These are phyloP conservation scores for Neofelis nebulosa DNA, from an alignment of 2,113 vertebrate species.

Conservation along the genomic window DNA sequence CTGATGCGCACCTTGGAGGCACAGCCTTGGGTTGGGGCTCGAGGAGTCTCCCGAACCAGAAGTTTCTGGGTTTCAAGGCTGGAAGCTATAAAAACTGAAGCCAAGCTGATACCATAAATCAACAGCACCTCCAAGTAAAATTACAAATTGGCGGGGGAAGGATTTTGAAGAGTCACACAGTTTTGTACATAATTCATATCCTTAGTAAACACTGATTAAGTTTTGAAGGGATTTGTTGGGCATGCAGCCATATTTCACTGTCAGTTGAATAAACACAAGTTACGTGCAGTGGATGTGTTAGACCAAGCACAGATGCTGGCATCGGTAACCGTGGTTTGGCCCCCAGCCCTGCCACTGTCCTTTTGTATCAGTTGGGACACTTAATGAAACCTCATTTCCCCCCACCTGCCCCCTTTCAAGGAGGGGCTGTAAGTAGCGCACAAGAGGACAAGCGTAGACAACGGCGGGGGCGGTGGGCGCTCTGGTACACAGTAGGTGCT, in stretches of 20 bases:
- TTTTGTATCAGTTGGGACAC: not conserved
- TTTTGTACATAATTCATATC: accelerated
- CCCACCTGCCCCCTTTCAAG: no score
- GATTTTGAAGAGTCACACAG: accelerated
- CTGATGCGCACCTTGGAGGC: accelerated
- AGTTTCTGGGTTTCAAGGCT: not conserved
- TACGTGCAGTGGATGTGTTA: accelerated
- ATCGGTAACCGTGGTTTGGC: accelerated
- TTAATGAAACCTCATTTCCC: not conserved
- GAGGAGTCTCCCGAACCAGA: no score
- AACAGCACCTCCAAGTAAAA: not conserved
- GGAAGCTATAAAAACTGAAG: accelerated
- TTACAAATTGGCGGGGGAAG: not conserved
- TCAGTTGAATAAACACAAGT: accelerated
- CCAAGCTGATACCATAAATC: accelerated
- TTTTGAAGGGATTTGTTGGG: not conserved
- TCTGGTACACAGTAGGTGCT: not conserved
- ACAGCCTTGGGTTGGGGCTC: no score
- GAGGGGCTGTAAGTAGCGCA: accelerated
- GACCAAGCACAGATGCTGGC: not conserved
- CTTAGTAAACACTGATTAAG: accelerated
- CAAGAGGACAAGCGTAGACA: no score
- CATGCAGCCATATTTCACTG: not conserved
- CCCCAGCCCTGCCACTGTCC: not conserved
- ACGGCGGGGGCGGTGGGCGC: accelerated